phyloP scores from a whole-genome alignment of 2,113 vertebrate genomes.

The Cyanoderma ruficeps region DNA sequence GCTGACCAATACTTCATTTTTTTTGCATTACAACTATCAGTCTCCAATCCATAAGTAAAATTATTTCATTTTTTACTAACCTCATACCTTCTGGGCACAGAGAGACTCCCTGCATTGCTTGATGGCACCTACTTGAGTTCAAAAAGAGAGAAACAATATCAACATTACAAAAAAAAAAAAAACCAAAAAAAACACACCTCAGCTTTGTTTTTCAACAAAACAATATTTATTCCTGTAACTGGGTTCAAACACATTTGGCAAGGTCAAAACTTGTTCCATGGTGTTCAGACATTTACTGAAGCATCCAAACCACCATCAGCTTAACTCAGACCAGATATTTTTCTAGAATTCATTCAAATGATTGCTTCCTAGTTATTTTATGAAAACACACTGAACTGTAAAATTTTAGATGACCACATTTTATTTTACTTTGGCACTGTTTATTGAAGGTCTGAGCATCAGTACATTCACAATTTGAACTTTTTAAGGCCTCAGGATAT shows the following conservation, averaged over 20 bases:
- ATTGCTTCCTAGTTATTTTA: background rate
- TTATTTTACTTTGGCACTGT: background rate
- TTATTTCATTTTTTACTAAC: background rate
- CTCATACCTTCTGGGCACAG: background rate
- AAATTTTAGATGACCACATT: background rate
- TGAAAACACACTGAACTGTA: background rate
- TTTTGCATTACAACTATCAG: background rate
- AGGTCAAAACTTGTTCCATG: background rate
- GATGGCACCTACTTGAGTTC: background rate
- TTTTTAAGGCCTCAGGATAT: background rate
- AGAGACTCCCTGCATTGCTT: background rate
- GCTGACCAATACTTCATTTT: background rate
- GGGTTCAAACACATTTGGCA: background rate
- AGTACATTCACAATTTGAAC: rapidly evolving
- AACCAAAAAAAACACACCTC: background rate
- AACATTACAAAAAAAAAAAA: background rate
- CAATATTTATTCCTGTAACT: background rate
- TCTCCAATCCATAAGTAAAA: background rate
- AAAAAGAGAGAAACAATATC: background rate
- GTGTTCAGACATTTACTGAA: background rate
- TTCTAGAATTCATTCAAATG: background rate
- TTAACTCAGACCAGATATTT: background rate
- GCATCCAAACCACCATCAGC: background rate
- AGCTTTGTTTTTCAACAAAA: background rate
- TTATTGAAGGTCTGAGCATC: background rate